Conservation (phyloP, 2,888 invertebrate genomes). For the Thyatira batis region DNA sequence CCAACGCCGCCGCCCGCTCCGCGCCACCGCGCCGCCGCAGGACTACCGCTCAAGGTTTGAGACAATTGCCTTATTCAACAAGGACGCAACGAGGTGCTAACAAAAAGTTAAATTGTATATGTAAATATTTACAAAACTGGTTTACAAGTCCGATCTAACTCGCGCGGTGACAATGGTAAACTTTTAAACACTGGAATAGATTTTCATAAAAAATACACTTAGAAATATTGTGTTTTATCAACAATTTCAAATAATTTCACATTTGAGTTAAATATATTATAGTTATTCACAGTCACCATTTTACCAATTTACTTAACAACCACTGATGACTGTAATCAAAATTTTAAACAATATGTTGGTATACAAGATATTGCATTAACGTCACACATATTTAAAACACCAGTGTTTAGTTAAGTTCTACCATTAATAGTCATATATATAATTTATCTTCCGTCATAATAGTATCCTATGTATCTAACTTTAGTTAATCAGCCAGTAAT, state of each 20-base stretch:
- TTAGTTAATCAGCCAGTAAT: neutral
- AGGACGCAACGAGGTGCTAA: conserved; percentile 11
- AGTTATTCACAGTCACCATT: no score
- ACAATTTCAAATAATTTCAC: no score
- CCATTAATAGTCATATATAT: no score
- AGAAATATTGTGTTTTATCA: no score
- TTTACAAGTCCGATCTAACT: conserved; percentile 44
- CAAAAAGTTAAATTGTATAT: conserved; percentile 68
- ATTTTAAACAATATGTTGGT: no score
- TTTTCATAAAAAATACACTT: conserved; percentile 27
- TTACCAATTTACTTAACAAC: no score
- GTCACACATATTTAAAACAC: no score
- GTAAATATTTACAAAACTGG: conserved; percentile 58
- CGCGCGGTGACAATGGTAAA: conserved; percentile 31
- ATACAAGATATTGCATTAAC: no score
- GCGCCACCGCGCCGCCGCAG: conserved; percentile 4
- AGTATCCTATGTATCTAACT: neutral
- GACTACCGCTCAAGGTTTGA: neutral
- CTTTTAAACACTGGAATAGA: conserved; percentile 45
- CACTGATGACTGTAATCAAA: no score
- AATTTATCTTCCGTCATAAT: no score
- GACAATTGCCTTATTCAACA: neutral
- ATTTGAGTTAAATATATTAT: no score
- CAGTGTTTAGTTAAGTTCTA: no score
- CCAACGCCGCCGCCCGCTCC: conserved; percentile 12